Evolutionary conservation across 1,140 invertebrate species (phyloP), one percentile per base, ranked within the genome.

Genomic region (Drosophila repletoides): DNA sequence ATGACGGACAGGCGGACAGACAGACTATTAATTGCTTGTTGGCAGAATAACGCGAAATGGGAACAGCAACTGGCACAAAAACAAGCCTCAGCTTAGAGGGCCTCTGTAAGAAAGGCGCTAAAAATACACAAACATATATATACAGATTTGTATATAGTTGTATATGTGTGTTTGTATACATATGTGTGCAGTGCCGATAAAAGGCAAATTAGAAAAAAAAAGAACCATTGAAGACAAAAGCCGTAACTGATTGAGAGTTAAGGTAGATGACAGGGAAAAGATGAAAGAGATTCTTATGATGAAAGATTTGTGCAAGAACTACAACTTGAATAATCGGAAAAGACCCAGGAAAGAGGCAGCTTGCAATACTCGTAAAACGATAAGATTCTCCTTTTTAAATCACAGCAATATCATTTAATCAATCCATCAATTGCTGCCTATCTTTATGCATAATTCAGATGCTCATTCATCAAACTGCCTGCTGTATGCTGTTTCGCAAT

Each of bases 401-500:
- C 60, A 46, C n/a, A 28, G 59, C 24, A 2, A 22, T 45, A 56
- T 48, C 61, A 58, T 58, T 58, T 6, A 59, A 66, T 66, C 63
- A 59, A 66, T 66, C 36, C 43, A 59, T 58, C 63, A 41, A 59
- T 41, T 26, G 43, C 9, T 24, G 21, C 12, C 21, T n/a, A 19
- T 12, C 21, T 14, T 28, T 59, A 19, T 66, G 51, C 51, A 64
- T 64, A 64, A 56, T 33, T 49, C 21, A 26, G 24, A 24, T 59
- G 53, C 34, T 48, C 53, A 59, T 66, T 66, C 63, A 66, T 66
- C 55, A 59, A 48, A 38, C 24, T 46, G 60, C 41, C 60, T 46
- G 45, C 26, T 46, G 43, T 0, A 43, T 12, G 28, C 49, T 55
- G 51, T 6, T 22, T 64, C 49, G 9, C 51, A 36, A 21, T 59